Evolutionary conservation across 2,113 vertebrate species (phyloP).

Genomic region (Sphyrna mokarran): DNA sequence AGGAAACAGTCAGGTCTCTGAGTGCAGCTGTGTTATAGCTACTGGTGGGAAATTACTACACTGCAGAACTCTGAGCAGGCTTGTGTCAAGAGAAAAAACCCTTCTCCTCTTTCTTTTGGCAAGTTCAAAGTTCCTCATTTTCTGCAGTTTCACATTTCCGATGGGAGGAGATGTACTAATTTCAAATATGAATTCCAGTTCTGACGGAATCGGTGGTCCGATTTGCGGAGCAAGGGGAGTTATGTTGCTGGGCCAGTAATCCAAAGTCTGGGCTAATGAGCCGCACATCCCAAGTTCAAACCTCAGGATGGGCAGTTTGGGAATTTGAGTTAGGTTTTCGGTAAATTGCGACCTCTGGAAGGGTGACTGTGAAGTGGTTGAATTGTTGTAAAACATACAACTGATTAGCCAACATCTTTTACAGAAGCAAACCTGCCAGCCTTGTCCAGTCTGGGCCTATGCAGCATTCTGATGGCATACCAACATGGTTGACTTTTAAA

Average conservation of each 20-base stretch:
- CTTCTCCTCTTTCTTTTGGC: neutral
- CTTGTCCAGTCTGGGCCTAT: neutral
- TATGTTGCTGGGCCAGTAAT: neutral
- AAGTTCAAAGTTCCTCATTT: neutral
- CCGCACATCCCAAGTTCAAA: neutral
- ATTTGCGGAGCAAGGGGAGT: neutral
- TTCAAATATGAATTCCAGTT: neutral
- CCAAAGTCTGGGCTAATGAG: neutral
- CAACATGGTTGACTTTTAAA: neutral
- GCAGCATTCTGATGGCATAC: neutral
- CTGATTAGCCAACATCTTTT: neutral
- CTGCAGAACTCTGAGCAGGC: neutral
- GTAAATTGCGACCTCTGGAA: neutral
- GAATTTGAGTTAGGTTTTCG: neutral
- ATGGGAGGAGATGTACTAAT: too few species aligned
- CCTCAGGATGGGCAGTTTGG: neutral
- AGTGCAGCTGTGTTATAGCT: neutral
- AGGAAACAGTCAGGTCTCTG: neutral
- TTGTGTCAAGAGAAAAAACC: neutral
- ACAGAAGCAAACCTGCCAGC: neutral
- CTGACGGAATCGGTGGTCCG: neutral
- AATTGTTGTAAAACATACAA: neutral
- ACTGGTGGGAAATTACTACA: neutral
- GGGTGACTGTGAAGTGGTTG: neutral
- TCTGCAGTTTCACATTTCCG: neutral